Evolutionary conservation across 2,113 vertebrate species (phyloP).

Genomic region (Aphyosemion australe): DNA sequence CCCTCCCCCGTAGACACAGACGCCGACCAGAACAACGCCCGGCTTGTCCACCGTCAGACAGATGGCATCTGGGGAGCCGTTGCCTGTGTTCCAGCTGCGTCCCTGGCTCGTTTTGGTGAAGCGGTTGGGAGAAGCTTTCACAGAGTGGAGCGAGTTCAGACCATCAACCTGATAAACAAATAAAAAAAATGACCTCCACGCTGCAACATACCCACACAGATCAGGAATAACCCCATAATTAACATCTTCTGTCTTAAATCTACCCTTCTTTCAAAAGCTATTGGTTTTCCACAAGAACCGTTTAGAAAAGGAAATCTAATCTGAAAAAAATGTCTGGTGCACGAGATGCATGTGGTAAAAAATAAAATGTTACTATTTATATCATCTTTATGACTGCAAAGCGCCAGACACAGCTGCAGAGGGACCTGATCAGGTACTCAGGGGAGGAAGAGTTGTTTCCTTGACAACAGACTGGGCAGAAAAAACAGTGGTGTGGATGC

Average conservation of each 20-base stretch:
- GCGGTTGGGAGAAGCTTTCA: conserved; percentile 94
- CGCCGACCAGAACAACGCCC: conserved; percentile 94
- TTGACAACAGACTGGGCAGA: conserved; percentile 47
- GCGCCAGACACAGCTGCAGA: conserved; percentile 36
- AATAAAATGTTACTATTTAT: conserved; percentile 36
- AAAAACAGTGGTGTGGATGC: conserved; percentile 16
- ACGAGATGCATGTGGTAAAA: neutral
- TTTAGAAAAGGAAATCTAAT: neutral
- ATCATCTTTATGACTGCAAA: conserved; percentile 24
- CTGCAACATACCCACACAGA: no score
- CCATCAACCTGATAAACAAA: conserved; percentile 86
- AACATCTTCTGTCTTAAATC: no score
- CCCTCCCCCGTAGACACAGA: conserved; percentile 97
- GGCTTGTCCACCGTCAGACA: conserved; percentile 96
- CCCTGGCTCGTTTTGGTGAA: conserved; percentile 99
- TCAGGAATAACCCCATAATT: no score
- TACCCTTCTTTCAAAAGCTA: neutral
- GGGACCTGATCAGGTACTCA: conserved; percentile 29
- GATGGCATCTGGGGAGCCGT: conserved; percentile 97
- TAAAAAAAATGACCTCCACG: neutral
- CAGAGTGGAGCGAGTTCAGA: conserved; percentile 93
- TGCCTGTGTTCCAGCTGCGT: conserved; percentile 98
- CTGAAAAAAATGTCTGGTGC: conserved; percentile 1
- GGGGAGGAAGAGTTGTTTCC: conserved; percentile 36
- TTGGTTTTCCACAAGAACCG: neutral